phyloP scores from a whole-genome alignment of 1,140 invertebrate genomes.

The Bombus breviceps region DNA sequence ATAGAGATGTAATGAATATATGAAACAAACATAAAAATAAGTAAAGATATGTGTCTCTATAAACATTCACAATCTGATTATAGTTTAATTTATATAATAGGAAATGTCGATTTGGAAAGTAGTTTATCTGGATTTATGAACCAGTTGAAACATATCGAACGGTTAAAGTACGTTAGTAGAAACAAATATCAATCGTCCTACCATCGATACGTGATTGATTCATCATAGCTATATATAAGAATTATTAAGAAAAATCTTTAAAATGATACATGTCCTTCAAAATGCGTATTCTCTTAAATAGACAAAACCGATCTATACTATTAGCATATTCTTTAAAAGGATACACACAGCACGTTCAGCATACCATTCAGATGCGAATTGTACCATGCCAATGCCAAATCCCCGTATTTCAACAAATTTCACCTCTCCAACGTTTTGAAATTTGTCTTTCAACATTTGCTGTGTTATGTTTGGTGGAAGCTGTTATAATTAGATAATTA shows the following conservation, averaged over 20 bases:
- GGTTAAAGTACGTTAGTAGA: slow-evolving; percentile 84
- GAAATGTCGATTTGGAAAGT: neutral
- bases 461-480: slow-evolving; percentile 91
- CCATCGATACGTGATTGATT: slow-evolving; percentile 92
- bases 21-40: too few relatives aligned
- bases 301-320: slow-evolving; percentile 2
- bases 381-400: slow-evolving; percentile 90
- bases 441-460: slow-evolving; percentile 93
- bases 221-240: slow-evolving; percentile 87
- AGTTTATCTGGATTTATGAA: neutral
- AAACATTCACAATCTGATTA: neutral
- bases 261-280: neutral
- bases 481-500: slow-evolving; percentile 82
- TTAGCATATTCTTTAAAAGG: slow-evolving; percentile 82
- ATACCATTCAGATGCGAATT: slow-evolving; percentile 93
- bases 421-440: slow-evolving; percentile 93
- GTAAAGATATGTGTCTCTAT: too few relatives aligned
- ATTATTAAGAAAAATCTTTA: slow-evolving; percentile 81
- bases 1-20: neutral
- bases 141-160: neutral
- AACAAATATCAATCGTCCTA: slow-evolving; percentile 91
- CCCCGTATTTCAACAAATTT: slow-evolving; percentile 96
- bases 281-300: neutral
- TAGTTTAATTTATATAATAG: neutral
- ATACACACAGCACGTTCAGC: slow-evolving; percentile 95